Conservation (phyloP, 2,113 vertebrate genomes). For the Leptobrachium ailaonicum region DNA sequence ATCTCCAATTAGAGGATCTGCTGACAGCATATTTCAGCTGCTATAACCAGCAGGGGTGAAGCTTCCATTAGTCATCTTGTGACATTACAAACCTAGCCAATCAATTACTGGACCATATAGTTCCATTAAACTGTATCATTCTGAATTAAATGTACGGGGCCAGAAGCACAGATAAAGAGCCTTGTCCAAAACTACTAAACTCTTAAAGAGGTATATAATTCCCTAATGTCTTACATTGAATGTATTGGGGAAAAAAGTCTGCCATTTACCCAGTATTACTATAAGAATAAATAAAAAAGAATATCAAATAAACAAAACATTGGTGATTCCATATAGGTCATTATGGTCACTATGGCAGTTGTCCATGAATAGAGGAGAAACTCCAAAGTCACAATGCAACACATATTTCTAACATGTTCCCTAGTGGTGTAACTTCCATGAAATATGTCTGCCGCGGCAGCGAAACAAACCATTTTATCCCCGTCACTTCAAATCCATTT, state of each 20-base stretch:
- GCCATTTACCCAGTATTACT: too few species aligned
- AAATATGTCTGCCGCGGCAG: too few species aligned
- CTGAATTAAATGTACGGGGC: conserved; percentile 21
- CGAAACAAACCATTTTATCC: too few species aligned
- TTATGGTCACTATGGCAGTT: too few species aligned
- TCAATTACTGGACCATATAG: conserved; percentile 51
- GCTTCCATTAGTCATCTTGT: conserved; percentile 55
- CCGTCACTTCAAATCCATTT: too few species aligned
- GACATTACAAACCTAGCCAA: conserved; percentile 52
- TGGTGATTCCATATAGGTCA: too few species aligned
- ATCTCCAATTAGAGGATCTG: conserved; percentile 60
- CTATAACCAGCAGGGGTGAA: conserved; percentile 52
- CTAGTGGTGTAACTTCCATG: too few species aligned
- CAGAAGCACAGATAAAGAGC: conserved; percentile 29
- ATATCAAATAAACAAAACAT: too few species aligned
- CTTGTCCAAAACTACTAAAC: not conserved
- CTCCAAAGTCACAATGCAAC: too few species aligned
- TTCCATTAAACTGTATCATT: conserved; percentile 37
- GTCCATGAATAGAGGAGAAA: too few species aligned
- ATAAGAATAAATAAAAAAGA: too few species aligned
- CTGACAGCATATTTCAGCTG: conserved; percentile 57
- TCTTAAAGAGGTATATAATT: not conserved
- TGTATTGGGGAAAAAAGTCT: not conserved
- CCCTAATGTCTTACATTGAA: not conserved
- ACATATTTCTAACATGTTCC: too few species aligned